These are phyloP conservation scores for Drosophila kambysellisi DNA, from an alignment of 2,888 invertebrate species.

Conservation along the genomic window DNA sequence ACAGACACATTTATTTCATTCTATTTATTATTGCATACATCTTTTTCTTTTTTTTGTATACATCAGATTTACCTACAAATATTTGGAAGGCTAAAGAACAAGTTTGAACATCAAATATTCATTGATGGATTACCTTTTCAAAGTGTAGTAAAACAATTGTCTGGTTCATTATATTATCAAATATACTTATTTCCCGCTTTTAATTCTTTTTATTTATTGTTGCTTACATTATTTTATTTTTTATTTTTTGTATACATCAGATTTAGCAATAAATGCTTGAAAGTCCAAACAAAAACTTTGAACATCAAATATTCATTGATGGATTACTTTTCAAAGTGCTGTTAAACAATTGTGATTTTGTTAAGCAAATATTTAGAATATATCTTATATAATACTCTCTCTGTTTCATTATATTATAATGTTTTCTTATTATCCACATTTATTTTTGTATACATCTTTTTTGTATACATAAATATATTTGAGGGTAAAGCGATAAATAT, in stretches of 20 bases:
- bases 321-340: slow-evolving; percentile 8
- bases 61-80: not conserved
- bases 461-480: not conserved
- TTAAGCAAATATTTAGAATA: not conserved
- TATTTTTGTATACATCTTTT: not conserved
- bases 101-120: not conserved
- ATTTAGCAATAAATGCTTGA: slow-evolving; percentile 1
- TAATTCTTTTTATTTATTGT: not conserved
- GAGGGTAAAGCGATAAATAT: not conserved
- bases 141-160: slow-evolving; percentile 1
- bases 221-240: no score
- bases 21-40: not conserved
- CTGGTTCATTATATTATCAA: not conserved
- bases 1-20: not conserved
- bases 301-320: slow-evolving; percentile 1
- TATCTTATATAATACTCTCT: not conserved
- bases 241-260: not conserved
- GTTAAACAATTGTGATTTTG: not conserved
- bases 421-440: not conserved
- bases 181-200: not conserved
- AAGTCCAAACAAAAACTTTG: not conserved
- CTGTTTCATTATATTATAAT: not conserved
- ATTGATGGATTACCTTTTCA: slow-evolving; percentile 17
- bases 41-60: not conserved
- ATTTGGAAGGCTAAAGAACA: not conserved